A percentile compares a stretch with the other conserved stretches of the same genome.
Conservation (phyloP, 2,797 vertebrate genomes). For the Falco berigora region DNA sequence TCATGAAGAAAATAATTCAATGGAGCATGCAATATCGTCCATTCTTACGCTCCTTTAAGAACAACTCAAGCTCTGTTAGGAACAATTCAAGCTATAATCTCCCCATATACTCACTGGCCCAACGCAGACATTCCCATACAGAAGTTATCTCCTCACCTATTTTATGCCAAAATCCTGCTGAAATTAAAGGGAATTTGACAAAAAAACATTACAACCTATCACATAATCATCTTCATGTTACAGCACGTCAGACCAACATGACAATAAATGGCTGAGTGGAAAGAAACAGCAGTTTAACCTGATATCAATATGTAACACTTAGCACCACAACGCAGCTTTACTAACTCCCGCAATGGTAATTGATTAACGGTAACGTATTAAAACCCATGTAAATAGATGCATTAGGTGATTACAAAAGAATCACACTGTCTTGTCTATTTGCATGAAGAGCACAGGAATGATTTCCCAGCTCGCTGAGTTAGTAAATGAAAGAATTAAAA, state of each 20-base stretch:
- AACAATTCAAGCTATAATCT: background rate
- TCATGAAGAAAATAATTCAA: conserved; percentile 7
- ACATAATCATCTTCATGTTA: background rate
- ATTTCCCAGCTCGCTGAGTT: conserved; percentile 37
- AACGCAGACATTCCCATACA: background rate
- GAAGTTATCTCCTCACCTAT: background rate
- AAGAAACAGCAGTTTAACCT: background rate
- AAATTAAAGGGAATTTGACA: background rate
- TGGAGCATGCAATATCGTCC: background rate
- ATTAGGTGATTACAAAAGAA: conserved; percentile 20
- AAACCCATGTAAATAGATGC: background rate
- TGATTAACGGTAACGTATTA: background rate
- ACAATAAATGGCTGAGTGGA: background rate
- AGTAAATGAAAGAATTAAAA: conserved; percentile 2
- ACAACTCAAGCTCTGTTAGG: background rate
- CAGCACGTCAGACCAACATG: background rate
- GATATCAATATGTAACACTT: background rate
- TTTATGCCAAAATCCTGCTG: background rate
- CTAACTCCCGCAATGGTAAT: background rate
- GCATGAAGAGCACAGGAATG: background rate
- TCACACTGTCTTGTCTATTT: background rate
- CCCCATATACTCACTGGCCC: background rate
- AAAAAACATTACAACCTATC: background rate
- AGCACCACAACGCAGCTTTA: background rate
- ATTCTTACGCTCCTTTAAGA: background rate